Conservation (phyloP, 2,888 invertebrate species). For the Protophormia terraenovae region DNA sequence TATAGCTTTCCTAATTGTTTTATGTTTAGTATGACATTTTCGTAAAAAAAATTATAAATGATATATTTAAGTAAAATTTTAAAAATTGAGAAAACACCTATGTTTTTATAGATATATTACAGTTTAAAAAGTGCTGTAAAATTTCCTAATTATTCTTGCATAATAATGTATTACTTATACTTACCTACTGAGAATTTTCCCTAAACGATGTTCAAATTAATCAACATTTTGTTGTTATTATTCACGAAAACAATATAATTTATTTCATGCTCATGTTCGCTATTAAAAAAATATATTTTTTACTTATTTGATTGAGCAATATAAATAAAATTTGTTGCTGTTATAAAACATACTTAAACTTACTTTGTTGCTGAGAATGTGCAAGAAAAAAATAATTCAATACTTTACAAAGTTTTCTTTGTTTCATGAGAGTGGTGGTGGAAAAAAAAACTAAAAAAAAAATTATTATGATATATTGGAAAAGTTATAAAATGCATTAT, state of each 20-base stretch:
- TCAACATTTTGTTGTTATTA: not conserved
- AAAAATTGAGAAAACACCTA: too few species aligned
- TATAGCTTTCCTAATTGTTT: too few species aligned
- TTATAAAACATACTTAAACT: constrained; percentile 16
- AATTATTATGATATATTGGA: constrained; percentile 52
- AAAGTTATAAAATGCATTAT: constrained; percentile 56
- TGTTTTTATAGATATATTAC: too few species aligned
- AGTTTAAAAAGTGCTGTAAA: too few species aligned
- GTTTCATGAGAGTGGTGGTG: not conserved
- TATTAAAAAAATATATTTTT: not conserved
- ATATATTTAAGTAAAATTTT: too few species aligned
- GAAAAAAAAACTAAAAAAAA: not conserved
- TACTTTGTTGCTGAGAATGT: constrained; percentile 10
- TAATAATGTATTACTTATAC: too few species aligned
- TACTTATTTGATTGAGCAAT: constrained; percentile 31
- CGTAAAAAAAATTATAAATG: too few species aligned
- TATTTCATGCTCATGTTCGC: not conserved
- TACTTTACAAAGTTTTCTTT: constrained; percentile 25
- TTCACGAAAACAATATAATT: not conserved
- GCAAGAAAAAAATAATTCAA: not conserved
- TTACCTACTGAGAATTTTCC: not conserved
- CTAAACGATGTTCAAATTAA: not conserved
- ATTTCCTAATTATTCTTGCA: too few species aligned
- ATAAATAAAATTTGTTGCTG: constrained; percentile 20
- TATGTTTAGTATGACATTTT: too few species aligned